Base-by-base conservation (phyloP, 2,888 invertebrate species). In the Harpagoxenus sublaevis region DNA sequence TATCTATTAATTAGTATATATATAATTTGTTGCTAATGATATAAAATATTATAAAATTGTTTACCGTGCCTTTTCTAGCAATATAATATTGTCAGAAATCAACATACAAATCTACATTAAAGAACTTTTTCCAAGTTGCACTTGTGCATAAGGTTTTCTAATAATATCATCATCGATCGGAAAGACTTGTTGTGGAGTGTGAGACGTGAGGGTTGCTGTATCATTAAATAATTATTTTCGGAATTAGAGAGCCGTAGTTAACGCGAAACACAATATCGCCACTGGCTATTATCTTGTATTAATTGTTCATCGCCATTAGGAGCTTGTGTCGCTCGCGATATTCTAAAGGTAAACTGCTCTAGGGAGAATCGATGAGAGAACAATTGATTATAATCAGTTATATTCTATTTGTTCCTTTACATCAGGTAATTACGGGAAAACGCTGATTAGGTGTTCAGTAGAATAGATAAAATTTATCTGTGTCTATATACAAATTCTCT, bases 201-300 rank as follows among this genome's bases (percentile, higher is more conserved):
- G 66, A 39, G 35, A 68, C 28, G 68, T 42, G 73, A 48, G 48
- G 12, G 39, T 28, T 23, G 51, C 62, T 75, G 35, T 42, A 62
- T 73, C 77, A 77, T 87, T 86, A 78, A 88, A 83, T 70, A 82
- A 57, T 81, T 77, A 82, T 84, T 88, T 88, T 84, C 78, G 62
- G 74, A 87, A 88, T 88, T 84, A 88, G 78, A 75, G 63, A 77
- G 62, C 68, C 42, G 18, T 51, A 48, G 28, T 75, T 83, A 79
- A 77, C 55, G 23, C 79, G 77, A 70, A 60, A 65, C 53, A 84
- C 82, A 81, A 84, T 85, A 85, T 83, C 68, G 51, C 68, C 45
- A 23, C 5, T 18, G 48, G 78, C 60, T 78, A 60, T 66, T 68
- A 66, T 42, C 42, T n/a, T 51, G 65, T 35, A 53, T 55, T 79